Conservation (phyloP, 2,888 invertebrate species). For the Troides aeacus region DNA sequence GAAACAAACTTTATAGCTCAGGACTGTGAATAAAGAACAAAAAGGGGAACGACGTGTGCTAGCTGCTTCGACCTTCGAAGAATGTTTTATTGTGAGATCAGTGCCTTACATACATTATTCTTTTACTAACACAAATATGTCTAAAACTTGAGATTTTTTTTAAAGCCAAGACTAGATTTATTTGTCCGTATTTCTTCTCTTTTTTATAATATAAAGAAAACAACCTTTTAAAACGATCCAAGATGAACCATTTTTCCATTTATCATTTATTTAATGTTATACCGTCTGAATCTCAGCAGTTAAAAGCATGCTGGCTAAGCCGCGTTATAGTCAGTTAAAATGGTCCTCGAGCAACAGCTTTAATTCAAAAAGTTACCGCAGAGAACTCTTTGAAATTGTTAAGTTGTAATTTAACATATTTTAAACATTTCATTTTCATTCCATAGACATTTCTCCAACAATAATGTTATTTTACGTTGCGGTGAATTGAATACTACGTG, state of each 20-base stretch:
- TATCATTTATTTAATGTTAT: not conserved
- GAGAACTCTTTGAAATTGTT: not conserved
- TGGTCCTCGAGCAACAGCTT: not conserved
- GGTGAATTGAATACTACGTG: slow-evolving; percentile 16
- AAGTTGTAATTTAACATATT: not conserved
- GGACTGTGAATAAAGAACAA: slow-evolving; percentile 16
- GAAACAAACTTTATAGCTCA: slow-evolving; percentile 19
- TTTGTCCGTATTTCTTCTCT: too few species aligned
- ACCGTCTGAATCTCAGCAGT: not conserved
- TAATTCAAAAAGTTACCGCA: not conserved
- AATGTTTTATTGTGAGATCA: not conserved
- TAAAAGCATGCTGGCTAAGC: not conserved
- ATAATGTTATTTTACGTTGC: slow-evolving; percentile 12
- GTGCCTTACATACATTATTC: too few species aligned
- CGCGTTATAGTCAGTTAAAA: not conserved
- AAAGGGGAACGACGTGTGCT: not conserved
- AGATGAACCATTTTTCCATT: not conserved
- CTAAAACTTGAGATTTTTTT: too few species aligned
- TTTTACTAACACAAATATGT: too few species aligned
- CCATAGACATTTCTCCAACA: slow-evolving; percentile 5
- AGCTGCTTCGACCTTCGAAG: not conserved
- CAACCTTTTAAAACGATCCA: not conserved
- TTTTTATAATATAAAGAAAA: not conserved
- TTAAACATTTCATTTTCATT: slow-evolving; percentile 6
- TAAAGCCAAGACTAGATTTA: too few species aligned